phyloP scores from a whole-genome alignment of 2,113 vertebrate genomes.

The Propithecus coquereli region DNA sequence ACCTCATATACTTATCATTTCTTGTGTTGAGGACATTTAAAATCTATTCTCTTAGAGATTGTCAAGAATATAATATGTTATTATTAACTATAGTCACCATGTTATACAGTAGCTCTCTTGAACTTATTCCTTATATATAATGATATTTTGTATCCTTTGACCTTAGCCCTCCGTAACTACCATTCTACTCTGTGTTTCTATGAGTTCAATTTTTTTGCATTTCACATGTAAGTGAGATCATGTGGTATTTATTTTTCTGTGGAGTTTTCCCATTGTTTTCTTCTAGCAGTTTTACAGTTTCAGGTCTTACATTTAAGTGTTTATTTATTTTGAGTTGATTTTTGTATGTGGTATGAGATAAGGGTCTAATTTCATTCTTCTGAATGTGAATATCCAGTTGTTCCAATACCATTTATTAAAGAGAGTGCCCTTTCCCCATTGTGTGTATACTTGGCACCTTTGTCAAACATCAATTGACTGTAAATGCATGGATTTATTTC shows the following conservation, averaged over 20 bases:
- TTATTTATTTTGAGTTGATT: not conserved
- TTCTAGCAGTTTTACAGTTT: not conserved
- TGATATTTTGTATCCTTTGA: not conserved
- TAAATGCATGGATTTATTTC: not conserved
- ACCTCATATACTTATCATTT: not conserved
- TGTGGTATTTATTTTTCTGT: not conserved
- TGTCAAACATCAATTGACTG: not conserved
- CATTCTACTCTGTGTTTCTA: not conserved
- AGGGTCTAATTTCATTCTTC: not conserved
- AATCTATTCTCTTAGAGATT: not conserved
- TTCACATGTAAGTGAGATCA: not conserved
- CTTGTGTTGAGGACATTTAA: not conserved
- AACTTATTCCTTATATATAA: not conserved
- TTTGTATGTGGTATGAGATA: not conserved
- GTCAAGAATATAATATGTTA: not conserved
- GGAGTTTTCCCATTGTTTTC: not conserved
- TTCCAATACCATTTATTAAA: not conserved
- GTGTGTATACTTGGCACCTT: not conserved
- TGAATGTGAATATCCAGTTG: not conserved
- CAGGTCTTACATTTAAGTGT: not conserved
- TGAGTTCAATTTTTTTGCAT: not conserved
- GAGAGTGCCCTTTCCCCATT: not conserved
- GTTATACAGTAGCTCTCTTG: not conserved
- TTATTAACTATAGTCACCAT: not conserved
- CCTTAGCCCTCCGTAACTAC: not conserved